Percentiles rank a stretch among this genome's conserved stretches.
Conservation (phyloP, 2,888 invertebrate species). For the Latrodectus hesperus region DNA sequence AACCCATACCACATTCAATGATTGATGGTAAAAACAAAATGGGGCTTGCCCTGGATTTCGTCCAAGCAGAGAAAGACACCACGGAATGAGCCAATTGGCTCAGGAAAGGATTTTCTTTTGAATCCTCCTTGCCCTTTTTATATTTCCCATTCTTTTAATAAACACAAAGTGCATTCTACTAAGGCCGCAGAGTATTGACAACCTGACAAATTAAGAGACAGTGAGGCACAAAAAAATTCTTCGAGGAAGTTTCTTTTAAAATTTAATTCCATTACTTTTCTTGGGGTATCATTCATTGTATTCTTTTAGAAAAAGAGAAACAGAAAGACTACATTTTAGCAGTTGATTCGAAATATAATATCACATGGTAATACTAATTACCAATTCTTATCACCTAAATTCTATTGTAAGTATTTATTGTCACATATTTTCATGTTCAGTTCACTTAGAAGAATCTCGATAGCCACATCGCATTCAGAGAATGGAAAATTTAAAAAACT, state of each 20-base stretch:
- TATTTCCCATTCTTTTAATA: neutral
- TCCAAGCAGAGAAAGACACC: neutral
- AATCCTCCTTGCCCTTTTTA: neutral
- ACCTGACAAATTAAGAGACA: neutral
- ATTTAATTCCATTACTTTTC: neutral
- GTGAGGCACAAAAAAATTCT: neutral
- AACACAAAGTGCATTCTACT: neutral
- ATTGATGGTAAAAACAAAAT: neutral
- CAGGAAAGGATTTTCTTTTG: neutral
- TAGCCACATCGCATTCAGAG: too few species aligned
- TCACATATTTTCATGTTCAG: too few species aligned
- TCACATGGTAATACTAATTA: too few species aligned
- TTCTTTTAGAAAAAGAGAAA: too few species aligned
- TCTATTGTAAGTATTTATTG: too few species aligned
- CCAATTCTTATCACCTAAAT: too few species aligned
- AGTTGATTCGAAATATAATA: too few species aligned
- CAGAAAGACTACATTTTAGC: too few species aligned
- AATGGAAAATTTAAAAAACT: too few species aligned
- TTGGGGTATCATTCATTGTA: neutral
- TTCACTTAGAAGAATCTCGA: too few species aligned
- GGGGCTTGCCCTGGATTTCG: constrained; percentile 2
- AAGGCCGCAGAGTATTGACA: neutral
- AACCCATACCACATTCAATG: neutral
- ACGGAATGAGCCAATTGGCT: neutral
- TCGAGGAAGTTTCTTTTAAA: neutral